Percentiles rank a stretch among this genome's conserved stretches.
phyloP scores from a whole-genome alignment of 2,113 vertebrate genomes.

The Malurus alboscapulatus region DNA sequence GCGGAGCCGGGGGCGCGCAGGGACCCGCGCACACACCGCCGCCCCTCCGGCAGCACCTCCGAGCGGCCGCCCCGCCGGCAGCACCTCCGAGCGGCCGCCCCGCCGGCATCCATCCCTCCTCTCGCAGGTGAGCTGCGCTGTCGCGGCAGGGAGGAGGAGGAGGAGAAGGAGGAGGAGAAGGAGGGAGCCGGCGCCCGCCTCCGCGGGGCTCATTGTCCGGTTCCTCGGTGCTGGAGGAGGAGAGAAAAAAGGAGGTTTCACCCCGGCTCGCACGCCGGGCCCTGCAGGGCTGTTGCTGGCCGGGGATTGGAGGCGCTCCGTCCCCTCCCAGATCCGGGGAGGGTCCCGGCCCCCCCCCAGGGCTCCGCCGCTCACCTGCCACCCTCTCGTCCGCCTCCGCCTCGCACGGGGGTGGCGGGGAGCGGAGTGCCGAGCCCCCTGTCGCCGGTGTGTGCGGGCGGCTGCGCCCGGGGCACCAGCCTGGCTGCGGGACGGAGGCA shows the following conservation, averaged over 20 bases:
- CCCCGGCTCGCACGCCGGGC: neutral
- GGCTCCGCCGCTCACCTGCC: neutral
- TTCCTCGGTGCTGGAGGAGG: neutral
- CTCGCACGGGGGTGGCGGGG: neutral
- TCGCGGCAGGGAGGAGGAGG: neutral
- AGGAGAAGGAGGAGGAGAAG: neutral
- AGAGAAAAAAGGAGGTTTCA: neutral
- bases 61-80: neutral
- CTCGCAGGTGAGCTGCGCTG: conserved; percentile 19
- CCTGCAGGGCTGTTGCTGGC: neutral
- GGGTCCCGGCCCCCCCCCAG: neutral
- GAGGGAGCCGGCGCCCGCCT: neutral
- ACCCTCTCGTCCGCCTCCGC: neutral
- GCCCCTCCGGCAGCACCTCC: neutral
- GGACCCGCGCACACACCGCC: neutral
- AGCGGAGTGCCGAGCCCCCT: neutral
- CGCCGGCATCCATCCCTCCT: neutral
- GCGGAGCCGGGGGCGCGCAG: neutral
- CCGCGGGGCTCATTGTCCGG: neutral
- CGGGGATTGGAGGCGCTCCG: conserved; percentile 33
- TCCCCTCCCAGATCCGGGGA: conserved; percentile 51
- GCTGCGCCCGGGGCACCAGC: neutral
- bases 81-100: neutral
- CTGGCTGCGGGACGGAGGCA: neutral
- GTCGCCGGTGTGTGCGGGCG: neutral